These are phyloP conservation scores for Montifringilla adamsi DNA, from an alignment of 2,113 vertebrate species.

Conservation along the genomic window DNA sequence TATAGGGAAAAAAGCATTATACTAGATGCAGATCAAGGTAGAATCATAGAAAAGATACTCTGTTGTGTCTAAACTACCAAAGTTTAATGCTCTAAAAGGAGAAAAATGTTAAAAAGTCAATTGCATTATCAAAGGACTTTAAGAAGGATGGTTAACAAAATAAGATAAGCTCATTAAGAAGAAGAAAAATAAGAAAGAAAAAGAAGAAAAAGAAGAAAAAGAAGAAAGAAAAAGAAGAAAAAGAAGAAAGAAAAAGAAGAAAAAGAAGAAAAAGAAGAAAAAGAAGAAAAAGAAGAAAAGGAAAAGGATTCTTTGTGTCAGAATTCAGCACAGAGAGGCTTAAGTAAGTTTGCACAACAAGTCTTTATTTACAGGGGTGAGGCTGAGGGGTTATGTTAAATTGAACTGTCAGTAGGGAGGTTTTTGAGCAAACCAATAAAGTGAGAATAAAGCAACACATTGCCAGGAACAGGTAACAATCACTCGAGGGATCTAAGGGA, in stretches of 20 bases:
- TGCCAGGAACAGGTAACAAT: conserved; percentile 53
- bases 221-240: fast-evolving
- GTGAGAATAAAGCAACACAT: not conserved
- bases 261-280: fast-evolving
- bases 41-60: not conserved
- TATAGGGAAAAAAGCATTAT: not conserved
- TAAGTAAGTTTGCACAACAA: conserved; percentile 10
- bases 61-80: not conserved
- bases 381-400: not conserved
- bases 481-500: conserved; percentile 38
- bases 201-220: fast-evolving
- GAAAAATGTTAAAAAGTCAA: not conserved
- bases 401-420: not conserved
- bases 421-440: conserved; percentile 28
- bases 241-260: fast-evolving
- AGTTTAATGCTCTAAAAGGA: not conserved
- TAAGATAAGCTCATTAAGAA: not conserved
- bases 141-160: not conserved
- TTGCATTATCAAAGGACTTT: not conserved
- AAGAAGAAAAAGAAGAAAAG: fast-evolving
- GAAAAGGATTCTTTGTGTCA: not conserved
- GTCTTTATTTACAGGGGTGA: conserved; percentile 14
- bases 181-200: fast-evolving
- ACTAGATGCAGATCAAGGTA: not conserved
- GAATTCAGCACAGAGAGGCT: not conserved